Conservation (phyloP, 2,797 vertebrate genomes). For the Smutsia temminckii region DNA sequence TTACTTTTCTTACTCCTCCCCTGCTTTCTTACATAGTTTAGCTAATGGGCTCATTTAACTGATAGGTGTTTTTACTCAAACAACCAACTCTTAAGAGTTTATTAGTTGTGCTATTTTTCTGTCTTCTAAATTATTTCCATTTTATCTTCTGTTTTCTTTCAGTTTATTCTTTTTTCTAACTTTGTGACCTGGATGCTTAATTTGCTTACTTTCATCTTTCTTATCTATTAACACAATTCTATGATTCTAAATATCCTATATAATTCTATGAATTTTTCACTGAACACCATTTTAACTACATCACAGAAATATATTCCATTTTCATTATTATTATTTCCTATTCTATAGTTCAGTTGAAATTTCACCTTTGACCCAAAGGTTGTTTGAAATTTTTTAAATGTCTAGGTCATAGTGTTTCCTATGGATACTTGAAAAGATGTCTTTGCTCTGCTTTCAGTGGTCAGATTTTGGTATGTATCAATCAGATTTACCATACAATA, state of each 20-base stretch:
- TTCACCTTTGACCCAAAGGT: background rate
- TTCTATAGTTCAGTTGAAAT: background rate
- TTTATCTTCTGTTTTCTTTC: background rate
- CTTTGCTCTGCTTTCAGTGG: background rate
- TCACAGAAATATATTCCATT: background rate
- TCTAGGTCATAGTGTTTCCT: background rate
- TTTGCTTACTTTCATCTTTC: background rate
- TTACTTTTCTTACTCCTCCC: background rate
- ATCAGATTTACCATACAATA: background rate
- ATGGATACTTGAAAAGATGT: background rate
- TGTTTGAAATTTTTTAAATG: background rate
- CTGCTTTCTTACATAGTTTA: background rate
- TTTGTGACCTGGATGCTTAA: background rate
- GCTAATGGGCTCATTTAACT: background rate
- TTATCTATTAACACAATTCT: constrained; percentile 11
- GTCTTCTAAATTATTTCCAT: constrained; percentile 5
- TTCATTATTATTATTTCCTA: constrained; percentile 31
- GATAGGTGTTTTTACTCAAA: background rate
- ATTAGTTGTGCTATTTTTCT: background rate
- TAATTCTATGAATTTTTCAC: background rate
- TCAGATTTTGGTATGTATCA: background rate
- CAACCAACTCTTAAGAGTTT: background rate
- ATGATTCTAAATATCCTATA: background rate
- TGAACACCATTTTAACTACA: background rate
- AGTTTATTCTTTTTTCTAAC: background rate